Evolutionary conservation across 1,140 invertebrate genomes (phyloP).

Genomic region (Drosophila sturtevanti): DNA sequence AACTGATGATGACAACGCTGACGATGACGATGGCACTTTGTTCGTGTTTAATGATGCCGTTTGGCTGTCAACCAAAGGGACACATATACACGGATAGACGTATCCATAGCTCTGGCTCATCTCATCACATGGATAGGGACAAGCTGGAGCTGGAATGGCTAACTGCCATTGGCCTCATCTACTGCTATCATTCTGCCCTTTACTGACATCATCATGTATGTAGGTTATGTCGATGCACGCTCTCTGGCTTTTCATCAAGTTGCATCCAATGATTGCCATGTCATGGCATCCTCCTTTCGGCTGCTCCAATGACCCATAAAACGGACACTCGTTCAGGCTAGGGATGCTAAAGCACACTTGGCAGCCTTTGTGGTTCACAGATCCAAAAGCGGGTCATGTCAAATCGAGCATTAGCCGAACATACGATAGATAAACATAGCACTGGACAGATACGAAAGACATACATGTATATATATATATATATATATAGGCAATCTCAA

Average conservation of each 20-base stretch:
- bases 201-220: constrained; percentile 66
- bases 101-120: constrained; percentile 27
- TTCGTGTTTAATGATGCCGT: constrained; percentile 78
- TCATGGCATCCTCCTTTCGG: constrained; percentile 38
- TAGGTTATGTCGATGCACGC: constrained; percentile 66
- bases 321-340: constrained; percentile 46
- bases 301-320: constrained; percentile 80
- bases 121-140: constrained; percentile 29
- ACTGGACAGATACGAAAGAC: neutral
- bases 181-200: neutral
- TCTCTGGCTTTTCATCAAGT: constrained; percentile 69
- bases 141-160: neutral
- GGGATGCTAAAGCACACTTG: constrained; percentile 30
- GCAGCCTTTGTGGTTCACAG: constrained; percentile 63
- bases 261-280: constrained; percentile 45
- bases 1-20: constrained; percentile 40
- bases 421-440: constrained; percentile 16
- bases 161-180: neutral
- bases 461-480: neutral
- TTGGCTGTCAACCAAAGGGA: constrained; percentile 55
- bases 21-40: constrained; percentile 68
- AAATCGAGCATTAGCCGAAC: constrained; percentile 47
- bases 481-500: neutral
- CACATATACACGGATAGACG: neutral
- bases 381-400: constrained; percentile 45